A percentile compares a stretch with the other conserved stretches of the same genome.
These are phyloP conservation scores for Agapornis roseicollis DNA, from an alignment of 2,113 vertebrate genomes.

Conservation along the genomic window DNA sequence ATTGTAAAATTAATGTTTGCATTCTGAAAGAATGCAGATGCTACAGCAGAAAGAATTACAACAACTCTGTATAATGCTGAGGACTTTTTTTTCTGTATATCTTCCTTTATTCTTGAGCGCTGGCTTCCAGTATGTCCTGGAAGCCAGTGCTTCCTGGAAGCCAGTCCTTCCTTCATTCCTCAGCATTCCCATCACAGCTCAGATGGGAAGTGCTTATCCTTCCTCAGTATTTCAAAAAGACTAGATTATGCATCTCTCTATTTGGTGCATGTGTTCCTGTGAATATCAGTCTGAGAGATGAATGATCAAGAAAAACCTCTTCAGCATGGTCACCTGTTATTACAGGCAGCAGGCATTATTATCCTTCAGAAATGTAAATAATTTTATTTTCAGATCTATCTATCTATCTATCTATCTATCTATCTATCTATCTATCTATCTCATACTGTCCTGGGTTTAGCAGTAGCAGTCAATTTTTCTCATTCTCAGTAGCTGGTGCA, in stretches of 20 bases:
- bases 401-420: no score
- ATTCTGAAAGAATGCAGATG: not conserved
- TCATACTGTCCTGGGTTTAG: no score
- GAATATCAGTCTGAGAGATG: not conserved
- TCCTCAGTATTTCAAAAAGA: not conserved
- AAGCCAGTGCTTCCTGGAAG: not conserved
- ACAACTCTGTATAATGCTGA: fast-evolving
- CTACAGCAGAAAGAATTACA: not conserved
- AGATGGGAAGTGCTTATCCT: not conserved
- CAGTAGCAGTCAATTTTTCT: no score
- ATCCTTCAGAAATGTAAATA: not conserved
- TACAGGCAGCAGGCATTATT: not conserved
- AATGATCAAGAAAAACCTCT: not conserved
- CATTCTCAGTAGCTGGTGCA: no score
- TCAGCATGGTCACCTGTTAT: not conserved
- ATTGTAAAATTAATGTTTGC: not conserved
- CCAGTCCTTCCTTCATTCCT: not conserved
- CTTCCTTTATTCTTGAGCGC: not conserved
- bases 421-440: no score
- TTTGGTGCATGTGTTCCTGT: not conserved
- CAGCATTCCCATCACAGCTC: not conserved
- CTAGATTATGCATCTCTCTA: not conserved
- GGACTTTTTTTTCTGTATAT: not conserved
- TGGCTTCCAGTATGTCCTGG: not conserved
- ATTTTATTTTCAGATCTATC: not conserved